A percentile compares a stretch with the other conserved stretches of the same genome.
These are phyloP conservation scores for Mythimna lalbum DNA, from an alignment of 2,888 invertebrate species.

Conservation along the genomic window DNA sequence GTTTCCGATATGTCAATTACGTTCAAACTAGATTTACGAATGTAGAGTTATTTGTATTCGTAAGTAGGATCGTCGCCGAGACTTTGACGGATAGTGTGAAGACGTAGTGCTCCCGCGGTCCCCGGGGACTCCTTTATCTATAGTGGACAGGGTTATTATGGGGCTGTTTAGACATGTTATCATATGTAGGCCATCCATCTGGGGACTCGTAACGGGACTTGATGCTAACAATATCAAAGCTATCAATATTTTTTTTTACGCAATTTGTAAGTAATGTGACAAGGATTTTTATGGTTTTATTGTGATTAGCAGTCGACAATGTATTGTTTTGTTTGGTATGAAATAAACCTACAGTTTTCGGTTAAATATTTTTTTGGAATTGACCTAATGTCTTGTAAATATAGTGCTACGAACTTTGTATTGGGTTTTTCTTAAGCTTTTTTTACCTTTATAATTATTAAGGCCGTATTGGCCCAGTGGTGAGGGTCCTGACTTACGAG, in stretches of 20 bases:
- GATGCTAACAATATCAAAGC: conserved; percentile 41
- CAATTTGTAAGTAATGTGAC: conserved; percentile 42
- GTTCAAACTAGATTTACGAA: conserved; percentile 57
- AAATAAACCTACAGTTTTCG: neutral
- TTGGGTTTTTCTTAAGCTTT: neutral
- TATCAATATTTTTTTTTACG: conserved; percentile 43
- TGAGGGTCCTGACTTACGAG: no score
- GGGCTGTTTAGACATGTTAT: conserved; percentile 64
- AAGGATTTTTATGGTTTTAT: conserved; percentile 26
- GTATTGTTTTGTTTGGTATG: neutral
- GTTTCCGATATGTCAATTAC: conserved; percentile 49
- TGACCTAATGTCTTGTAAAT: neutral
- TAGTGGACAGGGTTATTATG: conserved; percentile 64
- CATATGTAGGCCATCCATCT: conserved; percentile 60
- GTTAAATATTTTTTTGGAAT: neutral
- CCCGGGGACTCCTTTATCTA: conserved; percentile 63
- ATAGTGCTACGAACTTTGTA: neutral
- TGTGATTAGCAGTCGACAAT: conserved; percentile 5
- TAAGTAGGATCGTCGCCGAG: conserved; percentile 49
- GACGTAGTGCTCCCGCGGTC: conserved; percentile 49
- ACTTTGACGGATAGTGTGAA: conserved; percentile 65
- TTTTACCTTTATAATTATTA: conserved; percentile 5
- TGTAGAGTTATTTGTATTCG: conserved; percentile 62
- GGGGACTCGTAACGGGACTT: conserved; percentile 54
- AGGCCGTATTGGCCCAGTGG: neutral